These are phyloP conservation scores for Cataglyphis hispanica DNA, from an alignment of 1,140 invertebrate species.

Conservation along the genomic window DNA sequence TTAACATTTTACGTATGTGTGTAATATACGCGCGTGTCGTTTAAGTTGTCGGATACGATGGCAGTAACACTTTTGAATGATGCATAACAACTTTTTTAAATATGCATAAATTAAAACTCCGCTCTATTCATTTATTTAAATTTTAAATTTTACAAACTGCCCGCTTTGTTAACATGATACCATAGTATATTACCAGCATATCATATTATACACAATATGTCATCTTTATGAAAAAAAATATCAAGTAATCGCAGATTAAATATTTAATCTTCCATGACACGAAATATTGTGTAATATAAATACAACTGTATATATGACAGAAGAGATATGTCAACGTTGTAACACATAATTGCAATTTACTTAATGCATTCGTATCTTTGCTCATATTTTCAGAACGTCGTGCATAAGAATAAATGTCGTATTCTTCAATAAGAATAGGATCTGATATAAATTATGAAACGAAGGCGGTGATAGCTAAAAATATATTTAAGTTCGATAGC, in stretches of 20 bases:
- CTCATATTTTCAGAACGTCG: not conserved
- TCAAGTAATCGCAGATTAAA: conserved; percentile 13
- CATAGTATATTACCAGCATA: not conserved
- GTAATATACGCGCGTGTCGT: too few species aligned
- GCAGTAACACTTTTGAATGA: conserved; percentile 16
- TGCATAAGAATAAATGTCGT: not conserved
- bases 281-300: conserved; percentile 22
- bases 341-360: conserved; percentile 3
- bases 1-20: not conserved
- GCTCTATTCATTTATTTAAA: conserved; percentile 2
- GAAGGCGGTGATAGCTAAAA: not conserved
- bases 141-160: conserved; percentile 52
- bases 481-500: not conserved
- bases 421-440: not conserved
- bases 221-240: conserved; percentile 15
- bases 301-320: conserved; percentile 13
- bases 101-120: conserved; percentile 30
- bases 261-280: conserved; percentile 4
- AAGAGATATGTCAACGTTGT: not conserved
- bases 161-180: conserved; percentile 42
- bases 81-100: conserved; percentile 27
- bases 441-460: not conserved
- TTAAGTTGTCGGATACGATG: not conserved
- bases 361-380: conserved; percentile 14
- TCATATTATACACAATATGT: conserved; percentile 2